A percentile compares a stretch with the other conserved stretches of the same genome.
These are phyloP conservation scores for Sphenopsis melanotis DNA, from an alignment of 2,797 vertebrate species.

Conservation along the genomic window DNA sequence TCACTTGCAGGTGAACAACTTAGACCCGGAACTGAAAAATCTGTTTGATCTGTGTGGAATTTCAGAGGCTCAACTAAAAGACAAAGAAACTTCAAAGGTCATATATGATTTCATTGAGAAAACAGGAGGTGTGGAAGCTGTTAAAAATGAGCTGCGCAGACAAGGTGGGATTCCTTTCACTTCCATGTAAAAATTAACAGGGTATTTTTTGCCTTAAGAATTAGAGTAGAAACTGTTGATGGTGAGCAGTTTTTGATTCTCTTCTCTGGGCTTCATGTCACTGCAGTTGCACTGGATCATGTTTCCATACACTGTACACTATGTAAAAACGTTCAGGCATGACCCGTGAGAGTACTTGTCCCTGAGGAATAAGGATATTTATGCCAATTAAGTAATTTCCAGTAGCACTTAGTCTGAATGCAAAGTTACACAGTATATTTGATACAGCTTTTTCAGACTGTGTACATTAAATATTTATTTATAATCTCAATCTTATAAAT, in stretches of 20 bases:
- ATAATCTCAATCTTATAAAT: neutral
- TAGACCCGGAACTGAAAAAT: slow-evolving; percentile 96
- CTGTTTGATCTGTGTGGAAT: slow-evolving; percentile 97
- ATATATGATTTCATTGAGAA: slow-evolving; percentile 99
- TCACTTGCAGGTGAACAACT: slow-evolving; percentile 89
- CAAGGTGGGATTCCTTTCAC: slow-evolving; percentile 83
- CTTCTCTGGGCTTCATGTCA: neutral
- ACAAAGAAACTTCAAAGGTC: slow-evolving; percentile 96
- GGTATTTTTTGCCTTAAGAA: neutral
- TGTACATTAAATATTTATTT: neutral
- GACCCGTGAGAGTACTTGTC: neutral
- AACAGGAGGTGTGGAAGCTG: slow-evolving; percentile 95
- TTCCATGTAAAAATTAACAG: neutral
- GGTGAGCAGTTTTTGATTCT: neutral
- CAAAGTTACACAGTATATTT: neutral
- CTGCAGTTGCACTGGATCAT: neutral
- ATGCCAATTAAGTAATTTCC: neutral
- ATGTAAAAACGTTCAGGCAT: neutral
- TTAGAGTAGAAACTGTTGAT: neutral
- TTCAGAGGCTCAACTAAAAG: slow-evolving; percentile 96
- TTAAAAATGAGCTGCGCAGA: slow-evolving; percentile 94
- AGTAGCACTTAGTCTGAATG: neutral
- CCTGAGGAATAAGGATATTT: neutral
- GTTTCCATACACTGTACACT: neutral
- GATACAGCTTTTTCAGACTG: neutral